These are phyloP conservation scores for Urocitellus parryii DNA, from an alignment of 2,113 vertebrate species.

Conservation along the genomic window DNA sequence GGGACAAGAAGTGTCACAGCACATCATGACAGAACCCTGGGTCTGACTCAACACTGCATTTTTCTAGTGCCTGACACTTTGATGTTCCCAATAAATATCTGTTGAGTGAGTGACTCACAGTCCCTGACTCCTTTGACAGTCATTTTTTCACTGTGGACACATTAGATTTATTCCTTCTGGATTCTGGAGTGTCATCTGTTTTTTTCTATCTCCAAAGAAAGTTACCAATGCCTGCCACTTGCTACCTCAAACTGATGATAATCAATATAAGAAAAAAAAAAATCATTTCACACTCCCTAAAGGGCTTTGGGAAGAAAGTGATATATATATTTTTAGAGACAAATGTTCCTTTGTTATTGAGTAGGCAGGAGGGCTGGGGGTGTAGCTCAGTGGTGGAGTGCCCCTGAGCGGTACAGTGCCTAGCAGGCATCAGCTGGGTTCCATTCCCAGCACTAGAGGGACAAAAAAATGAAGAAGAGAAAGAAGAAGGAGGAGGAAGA, in stretches of 20 bases:
- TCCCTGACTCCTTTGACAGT: not conserved
- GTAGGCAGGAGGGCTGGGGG: not conserved
- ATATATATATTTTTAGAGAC: not conserved
- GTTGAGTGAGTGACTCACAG: not conserved
- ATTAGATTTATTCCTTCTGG: not conserved
- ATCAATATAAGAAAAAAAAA: not conserved
- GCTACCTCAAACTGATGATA: not conserved
- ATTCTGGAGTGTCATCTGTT: not conserved
- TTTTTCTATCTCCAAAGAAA: conserved; percentile 47
- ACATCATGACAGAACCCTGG: not conserved
- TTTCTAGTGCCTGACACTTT: not conserved
- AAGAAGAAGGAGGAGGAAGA: too few species aligned
- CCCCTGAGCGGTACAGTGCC: too few species aligned
- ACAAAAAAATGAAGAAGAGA: too few species aligned
- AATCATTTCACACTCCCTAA: conserved; percentile 29
- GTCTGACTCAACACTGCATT: not conserved
- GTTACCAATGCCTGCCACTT: not conserved
- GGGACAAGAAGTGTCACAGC: not conserved
- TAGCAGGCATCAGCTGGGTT: too few species aligned
- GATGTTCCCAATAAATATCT: not conserved
- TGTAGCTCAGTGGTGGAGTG: too few species aligned
- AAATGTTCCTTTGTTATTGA: not conserved
- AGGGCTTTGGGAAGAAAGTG: not conserved
- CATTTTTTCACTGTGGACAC: not conserved
- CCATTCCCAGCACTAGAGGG: too few species aligned